These are phyloP conservation scores for Microtus richardsoni DNA, from an alignment of 2,113 vertebrate genomes.

Conservation along the genomic window DNA sequence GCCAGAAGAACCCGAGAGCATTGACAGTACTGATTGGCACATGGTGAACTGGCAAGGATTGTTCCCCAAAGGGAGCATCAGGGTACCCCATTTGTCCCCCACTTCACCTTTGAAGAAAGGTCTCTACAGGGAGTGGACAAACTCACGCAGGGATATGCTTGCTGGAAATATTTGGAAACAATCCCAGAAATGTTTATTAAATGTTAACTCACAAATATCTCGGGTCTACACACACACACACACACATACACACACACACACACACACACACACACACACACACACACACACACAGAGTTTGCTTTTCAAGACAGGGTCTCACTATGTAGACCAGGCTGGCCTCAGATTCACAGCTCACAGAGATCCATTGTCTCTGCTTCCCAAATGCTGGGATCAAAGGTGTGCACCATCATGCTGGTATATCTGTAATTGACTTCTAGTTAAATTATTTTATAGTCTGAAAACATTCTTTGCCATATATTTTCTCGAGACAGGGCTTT, in stretches of 20 bases:
- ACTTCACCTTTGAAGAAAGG: background rate
- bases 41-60: background rate
- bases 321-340: no score
- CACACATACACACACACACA: background rate
- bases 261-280: background rate
- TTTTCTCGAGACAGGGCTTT: no score
- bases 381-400: no score
- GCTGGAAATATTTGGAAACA: background rate
- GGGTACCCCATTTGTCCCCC: background rate
- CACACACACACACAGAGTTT: background rate
- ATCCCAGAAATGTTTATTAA: background rate
- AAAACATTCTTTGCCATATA: no score
- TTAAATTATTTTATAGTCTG: no score
- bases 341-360: no score
- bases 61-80: background rate
- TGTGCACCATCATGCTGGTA: no score
- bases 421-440: no score
- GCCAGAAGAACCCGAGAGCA: background rate
- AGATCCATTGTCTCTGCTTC: no score
- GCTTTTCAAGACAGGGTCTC: background rate
- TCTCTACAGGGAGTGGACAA: background rate
- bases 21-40: background rate
- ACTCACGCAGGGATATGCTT: background rate
- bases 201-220: conserved; percentile 31
- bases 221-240: background rate